Conservation (phyloP, 2,888 invertebrate species). For the Nephrotoma guestfalica region DNA sequence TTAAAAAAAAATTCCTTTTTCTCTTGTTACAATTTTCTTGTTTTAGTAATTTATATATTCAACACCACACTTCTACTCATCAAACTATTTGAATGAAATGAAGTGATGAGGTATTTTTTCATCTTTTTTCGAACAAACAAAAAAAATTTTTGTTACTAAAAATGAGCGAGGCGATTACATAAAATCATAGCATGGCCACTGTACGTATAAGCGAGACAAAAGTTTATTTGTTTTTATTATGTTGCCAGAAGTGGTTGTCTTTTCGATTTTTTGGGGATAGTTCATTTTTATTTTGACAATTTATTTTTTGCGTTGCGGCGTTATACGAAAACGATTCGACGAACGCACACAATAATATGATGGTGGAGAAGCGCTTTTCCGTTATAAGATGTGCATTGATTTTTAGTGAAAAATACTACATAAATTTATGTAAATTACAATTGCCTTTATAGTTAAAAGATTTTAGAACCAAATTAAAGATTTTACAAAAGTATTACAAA, state of each 20-base stretch:
- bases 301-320: not conserved
- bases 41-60: not conserved
- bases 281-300: not conserved
- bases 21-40: not conserved
- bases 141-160: not conserved
- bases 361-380: not conserved
- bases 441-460: too few relatives aligned
- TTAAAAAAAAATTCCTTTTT: not conserved
- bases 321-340: not conserved
- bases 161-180: not conserved
- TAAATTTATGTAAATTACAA: too few relatives aligned
- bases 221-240: not conserved
- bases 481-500: not conserved
- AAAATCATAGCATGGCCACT: not conserved
- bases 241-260: not conserved
- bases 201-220: not conserved
- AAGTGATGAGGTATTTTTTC: not conserved
- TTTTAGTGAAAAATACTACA: too few relatives aligned
- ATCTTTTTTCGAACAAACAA: not conserved
- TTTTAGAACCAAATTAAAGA: too few relatives aligned
- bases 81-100: not conserved
- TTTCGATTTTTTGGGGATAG: not conserved
- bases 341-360: not conserved
- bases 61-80: not conserved
- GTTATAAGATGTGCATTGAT: not conserved